These are phyloP conservation scores for Lepidocyrtoides sp. DNA, from an alignment of 2,888 invertebrate species.

Conservation along the genomic window DNA sequence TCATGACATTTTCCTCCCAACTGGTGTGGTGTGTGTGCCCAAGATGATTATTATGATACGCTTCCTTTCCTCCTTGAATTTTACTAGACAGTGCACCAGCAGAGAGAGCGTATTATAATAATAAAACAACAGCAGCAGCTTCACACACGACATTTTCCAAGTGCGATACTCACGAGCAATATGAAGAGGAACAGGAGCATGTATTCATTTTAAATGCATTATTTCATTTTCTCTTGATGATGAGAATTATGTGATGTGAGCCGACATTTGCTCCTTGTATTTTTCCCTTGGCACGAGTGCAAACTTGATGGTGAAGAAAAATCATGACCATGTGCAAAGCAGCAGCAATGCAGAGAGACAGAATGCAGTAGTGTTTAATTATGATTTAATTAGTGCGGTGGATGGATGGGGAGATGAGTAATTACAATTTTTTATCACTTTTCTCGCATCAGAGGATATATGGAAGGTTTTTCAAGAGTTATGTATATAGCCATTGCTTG, in stretches of 20 bases:
- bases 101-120: not conserved
- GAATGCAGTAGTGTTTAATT: conserved; percentile 45
- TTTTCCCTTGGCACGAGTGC: conserved; percentile 43
- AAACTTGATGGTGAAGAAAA: not conserved
- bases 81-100: too few relatives aligned
- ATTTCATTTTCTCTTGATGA: conserved; percentile 37
- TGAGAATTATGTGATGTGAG: conserved; percentile 23
- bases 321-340: conserved; percentile 3
- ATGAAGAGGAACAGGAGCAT: not conserved
- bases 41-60: conserved; percentile 36
- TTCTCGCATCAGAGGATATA: not conserved
- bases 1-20: conserved; percentile 67
- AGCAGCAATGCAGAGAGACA: conserved; percentile 24
- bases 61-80: conserved; percentile 31
- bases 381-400: conserved; percentile 42
- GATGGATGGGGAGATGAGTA: conserved; percentile 48
- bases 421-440: conserved; percentile 30
- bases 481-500: too few relatives aligned
- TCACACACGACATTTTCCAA: not conserved
- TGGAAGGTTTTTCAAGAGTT: not conserved
- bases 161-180: not conserved
- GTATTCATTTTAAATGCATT: conserved; percentile 26
- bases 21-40: conserved; percentile 58
- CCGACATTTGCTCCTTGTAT: conserved; percentile 6
- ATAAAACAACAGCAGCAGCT: not conserved